Evolutionary conservation across 2,797 vertebrate species (phyloP).

Genomic region (Hafferia zeledoni): DNA sequence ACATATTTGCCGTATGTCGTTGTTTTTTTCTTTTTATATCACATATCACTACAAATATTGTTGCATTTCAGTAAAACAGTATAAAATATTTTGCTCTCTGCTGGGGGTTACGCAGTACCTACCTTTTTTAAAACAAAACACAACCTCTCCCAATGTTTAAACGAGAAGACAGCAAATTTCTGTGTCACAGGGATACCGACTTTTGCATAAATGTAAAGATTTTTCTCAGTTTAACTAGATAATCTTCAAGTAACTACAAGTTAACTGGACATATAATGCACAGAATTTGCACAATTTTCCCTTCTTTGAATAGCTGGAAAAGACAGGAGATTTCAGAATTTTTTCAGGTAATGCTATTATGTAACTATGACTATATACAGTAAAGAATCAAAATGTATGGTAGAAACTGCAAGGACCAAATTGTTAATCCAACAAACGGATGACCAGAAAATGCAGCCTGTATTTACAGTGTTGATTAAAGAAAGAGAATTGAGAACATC

Average conservation of each 20-base stretch:
- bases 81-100: not conserved
- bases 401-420: constrained; percentile 39
- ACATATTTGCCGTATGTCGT: not conserved
- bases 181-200: not conserved
- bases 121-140: not conserved
- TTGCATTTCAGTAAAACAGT: not conserved
- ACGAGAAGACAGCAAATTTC: not conserved
- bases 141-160: not conserved
- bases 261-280: not conserved
- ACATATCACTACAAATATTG: not conserved
- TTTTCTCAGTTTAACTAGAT: not conserved
- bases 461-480: constrained; percentile 55
- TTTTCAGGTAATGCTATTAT: not conserved
- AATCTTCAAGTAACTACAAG: not conserved
- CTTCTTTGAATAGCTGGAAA: not conserved
- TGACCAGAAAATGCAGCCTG: not conserved
- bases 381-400: constrained; percentile 20
- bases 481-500: constrained; percentile 62
- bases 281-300: not conserved
- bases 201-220: not conserved
- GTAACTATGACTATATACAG: not conserved
- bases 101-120: not conserved
- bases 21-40: not conserved
- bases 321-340: not conserved
- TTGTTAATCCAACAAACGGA: constrained; percentile 46